Evolutionary conservation across 2,888 invertebrate species (phyloP), one percentile per base, ranked within the genome.

Genomic region (Bhutanitis thaidina): DNA sequence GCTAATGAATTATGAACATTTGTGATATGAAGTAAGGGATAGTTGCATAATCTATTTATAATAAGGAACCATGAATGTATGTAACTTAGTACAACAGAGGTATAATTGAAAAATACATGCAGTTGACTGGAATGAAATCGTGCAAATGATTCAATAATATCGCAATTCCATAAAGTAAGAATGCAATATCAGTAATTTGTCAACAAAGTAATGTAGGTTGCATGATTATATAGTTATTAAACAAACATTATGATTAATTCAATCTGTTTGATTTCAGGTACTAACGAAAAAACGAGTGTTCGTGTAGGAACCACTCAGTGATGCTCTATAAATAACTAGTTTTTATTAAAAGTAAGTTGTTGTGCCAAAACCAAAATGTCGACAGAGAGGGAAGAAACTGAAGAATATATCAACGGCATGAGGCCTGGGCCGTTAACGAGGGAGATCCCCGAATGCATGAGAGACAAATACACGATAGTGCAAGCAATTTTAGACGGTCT

Each of bases 401-500:
- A 84, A 56, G 86, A 88, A 56, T 87, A 88, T 55, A 69, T 84
- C 35, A 85, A 82, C 53, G 89, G 87, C 36, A 73, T 82, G 69
- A 73, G 70, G 64, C 82, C 79, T 1, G 89, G 89, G 1, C 87
- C 89, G 27, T 70, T 89, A 7, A 86, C 88, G 0, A 73, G 83
- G 45, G 88, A 89, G 62, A 89, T 89, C 32, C 89, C 89, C 8
- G 88, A 86, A 52, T 89, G 89, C 56, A 88, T 89, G 86, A 64
- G 89, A 44, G 76, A 86, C 58, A 88, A 89, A 50, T 84, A 84
- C 54, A 86, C 92, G 53, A 66, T 91, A 51, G 71, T 93, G 62
- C 89, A 90, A 64, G 77, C 91, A 0, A 74, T 91, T 61, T 73
- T 91, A 57, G 93, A 93, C 58, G 65, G 93, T 56, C 73, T 92